phyloP scores from a whole-genome alignment of 23 tunicate species.

The Pegea sp. region DNA sequence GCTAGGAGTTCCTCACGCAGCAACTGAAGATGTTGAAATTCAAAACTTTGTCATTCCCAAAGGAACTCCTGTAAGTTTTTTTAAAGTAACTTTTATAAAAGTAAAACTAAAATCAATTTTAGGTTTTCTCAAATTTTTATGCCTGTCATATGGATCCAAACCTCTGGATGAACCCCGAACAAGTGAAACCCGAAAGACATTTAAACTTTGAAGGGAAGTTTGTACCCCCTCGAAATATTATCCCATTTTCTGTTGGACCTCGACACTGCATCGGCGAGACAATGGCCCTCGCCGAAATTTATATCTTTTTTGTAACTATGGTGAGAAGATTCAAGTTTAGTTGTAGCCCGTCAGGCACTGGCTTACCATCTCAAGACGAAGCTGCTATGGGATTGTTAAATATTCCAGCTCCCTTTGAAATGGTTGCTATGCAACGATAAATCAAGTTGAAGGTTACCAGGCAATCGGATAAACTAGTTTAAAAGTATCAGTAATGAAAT shows the following conservation, averaged over 20 bases:
- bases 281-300: neutral
- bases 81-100: too few relatives aligned
- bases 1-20: neutral
- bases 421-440: neutral
- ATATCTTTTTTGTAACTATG: neutral
- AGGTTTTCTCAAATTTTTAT: neutral
- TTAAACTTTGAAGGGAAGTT: neutral
- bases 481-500: too few relatives aligned
- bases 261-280: neutral
- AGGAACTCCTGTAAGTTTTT: conserved; percentile 1
- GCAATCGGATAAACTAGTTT: too few relatives aligned
- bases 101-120: too few relatives aligned
- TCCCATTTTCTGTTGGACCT: neutral
- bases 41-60: neutral
- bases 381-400: neutral
- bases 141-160: neutral
- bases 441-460: too few relatives aligned
- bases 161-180: neutral
- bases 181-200: neutral
- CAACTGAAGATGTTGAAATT: neutral
- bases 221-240: neutral
- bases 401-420: neutral
- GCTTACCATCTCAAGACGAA: neutral
- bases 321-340: neutral
- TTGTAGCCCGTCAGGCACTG: neutral